Base-by-base conservation (phyloP, 2,888 invertebrate genomes). In the Meandrusa payeni region DNA sequence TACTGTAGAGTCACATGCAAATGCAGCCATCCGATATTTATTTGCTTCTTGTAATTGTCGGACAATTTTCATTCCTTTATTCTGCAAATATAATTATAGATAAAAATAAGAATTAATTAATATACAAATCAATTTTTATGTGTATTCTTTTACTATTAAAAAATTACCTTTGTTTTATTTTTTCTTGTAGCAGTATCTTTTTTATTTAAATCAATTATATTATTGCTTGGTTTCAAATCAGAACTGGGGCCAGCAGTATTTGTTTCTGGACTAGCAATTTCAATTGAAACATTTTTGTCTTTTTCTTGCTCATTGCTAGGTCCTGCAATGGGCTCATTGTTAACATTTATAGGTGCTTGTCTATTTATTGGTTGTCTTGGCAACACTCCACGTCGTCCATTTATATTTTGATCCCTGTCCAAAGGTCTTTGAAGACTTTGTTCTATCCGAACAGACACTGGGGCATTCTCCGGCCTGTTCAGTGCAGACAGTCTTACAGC, bases 331-430 rank as follows among this genome's bases (percentile, higher is more conserved):
- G 85, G 82, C 48, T 85, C 83, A 59, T 66, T 63, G 45, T 55
- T 65, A 26, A 54, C 43, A 54, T 68, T 67, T 2, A 46, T 49
- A 51, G 64, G 63, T 40, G 61, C 65, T 53, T 61, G 69, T 47
- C 69, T 72, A 48, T 67, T 66, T 32, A 59, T 47, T 48, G 62
- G 60, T 47, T 83, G 76, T 49, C 86, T 66, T 13, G 86, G 85
- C 39, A 92, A 64, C 3, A 87, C 80, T 28, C 93, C 93, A 57
- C 92, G 85, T 52, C 90, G 89, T 1, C 94, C 94, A 76, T 94
- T 94, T 13, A 94, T 91, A 70, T 94, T 93, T 52, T 91, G 92
- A 68, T 94, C 94, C 63, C 88, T 86, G 64, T 93, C 93, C 38
- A 90, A 57, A 26, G 88, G 87, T 40, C 85, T 76, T 48, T 85